Conservation (phyloP, 2,113 vertebrate genomes). For the Ciconia stormi region DNA sequence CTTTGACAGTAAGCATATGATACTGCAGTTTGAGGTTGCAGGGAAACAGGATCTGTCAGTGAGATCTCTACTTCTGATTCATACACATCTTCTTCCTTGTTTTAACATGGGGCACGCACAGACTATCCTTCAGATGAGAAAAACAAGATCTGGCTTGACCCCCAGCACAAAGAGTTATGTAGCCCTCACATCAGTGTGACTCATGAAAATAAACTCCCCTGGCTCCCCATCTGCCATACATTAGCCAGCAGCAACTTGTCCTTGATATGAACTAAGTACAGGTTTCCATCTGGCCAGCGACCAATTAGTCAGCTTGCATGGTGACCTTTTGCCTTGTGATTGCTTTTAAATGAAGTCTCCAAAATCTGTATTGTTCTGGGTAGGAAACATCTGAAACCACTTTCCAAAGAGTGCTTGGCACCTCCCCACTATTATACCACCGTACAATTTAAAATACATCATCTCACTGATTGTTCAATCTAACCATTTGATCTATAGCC, state of each 20-base stretch:
- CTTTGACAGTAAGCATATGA: not conserved
- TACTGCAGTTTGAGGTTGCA: not conserved
- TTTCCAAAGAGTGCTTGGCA: constrained; percentile 30
- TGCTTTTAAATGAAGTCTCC: constrained; percentile 39
- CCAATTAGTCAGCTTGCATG: constrained; percentile 25
- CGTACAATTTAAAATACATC: constrained; percentile 33
- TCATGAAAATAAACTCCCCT: not conserved
- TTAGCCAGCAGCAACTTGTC: constrained; percentile 24
- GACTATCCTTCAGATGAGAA: not conserved
- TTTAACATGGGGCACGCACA: not conserved
- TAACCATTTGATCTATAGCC: constrained; percentile 18
- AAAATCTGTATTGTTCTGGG: constrained; percentile 38
- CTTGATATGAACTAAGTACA: constrained; percentile 13
- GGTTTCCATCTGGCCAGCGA: constrained; percentile 23
- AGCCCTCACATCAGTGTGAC: not conserved
- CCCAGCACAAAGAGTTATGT: not conserved
- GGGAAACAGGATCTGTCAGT: not conserved
- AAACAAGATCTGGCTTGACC: not conserved
- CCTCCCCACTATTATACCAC: not conserved
- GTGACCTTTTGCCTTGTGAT: constrained; percentile 40
- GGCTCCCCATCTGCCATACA: not conserved
- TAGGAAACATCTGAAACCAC: constrained; percentile 49
- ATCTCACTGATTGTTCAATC: not conserved
- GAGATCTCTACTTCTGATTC: not conserved
- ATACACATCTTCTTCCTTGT: not conserved